A percentile compares a stretch with the other conserved stretches of the same genome.
These are phyloP conservation scores for Andrena minutula DNA, from an alignment of 2,888 invertebrate species.

Conservation along the genomic window DNA sequence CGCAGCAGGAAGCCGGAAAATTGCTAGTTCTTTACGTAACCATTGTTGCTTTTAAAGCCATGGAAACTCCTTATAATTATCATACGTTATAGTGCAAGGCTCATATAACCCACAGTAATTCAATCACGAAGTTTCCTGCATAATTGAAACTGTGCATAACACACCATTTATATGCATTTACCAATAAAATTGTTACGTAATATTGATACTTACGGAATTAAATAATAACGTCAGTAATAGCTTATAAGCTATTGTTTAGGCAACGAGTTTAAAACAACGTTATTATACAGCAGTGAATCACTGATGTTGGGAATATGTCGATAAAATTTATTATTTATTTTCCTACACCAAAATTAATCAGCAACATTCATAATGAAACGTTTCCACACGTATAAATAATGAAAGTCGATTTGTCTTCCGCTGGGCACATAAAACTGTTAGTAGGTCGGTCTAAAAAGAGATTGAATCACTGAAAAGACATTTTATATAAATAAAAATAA, in stretches of 20 bases:
- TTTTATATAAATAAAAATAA: background rate
- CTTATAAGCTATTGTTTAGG: background rate
- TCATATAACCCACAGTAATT: background rate
- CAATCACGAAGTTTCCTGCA: background rate
- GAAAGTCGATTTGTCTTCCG: too few relatives aligned
- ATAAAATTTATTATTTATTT: background rate
- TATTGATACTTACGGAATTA: background rate
- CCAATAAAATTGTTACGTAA: background rate
- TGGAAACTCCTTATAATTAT: too few relatives aligned
- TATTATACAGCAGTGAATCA: background rate
- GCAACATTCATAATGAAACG: background rate
- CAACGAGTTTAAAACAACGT: background rate
- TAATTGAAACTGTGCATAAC: background rate
- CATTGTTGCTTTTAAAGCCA: too few relatives aligned
- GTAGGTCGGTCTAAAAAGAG: background rate
- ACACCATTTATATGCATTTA: background rate
- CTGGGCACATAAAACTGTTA: background rate
- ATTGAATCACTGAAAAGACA: background rate
- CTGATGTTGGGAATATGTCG: background rate
- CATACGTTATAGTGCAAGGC: too few relatives aligned
- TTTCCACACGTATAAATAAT: too few relatives aligned
- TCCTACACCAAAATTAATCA: background rate
- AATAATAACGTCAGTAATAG: conserved; percentile 4
- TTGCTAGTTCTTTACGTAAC: too few relatives aligned
- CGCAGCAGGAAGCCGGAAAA: too few relatives aligned